Conservation (phyloP, 2,888 invertebrate species). For the Malthinus flaveolus region DNA sequence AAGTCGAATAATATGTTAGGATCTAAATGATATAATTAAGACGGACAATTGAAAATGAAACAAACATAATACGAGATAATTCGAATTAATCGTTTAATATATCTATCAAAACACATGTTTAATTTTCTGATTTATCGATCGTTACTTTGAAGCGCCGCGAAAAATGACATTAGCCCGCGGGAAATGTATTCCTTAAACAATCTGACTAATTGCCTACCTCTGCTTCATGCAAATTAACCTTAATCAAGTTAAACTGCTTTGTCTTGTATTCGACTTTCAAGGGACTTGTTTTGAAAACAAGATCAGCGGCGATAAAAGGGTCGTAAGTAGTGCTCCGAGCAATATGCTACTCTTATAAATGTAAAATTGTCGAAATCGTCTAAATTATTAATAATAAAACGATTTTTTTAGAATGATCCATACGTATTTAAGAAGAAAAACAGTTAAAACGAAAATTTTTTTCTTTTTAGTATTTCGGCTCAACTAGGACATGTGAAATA, state of each 20-base stretch:
- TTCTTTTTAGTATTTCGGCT: no score
- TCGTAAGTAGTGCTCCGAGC: constrained; percentile 18
- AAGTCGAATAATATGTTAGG: constrained; percentile 35
- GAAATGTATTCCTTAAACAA: constrained; percentile 37
- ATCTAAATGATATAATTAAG: constrained; percentile 35
- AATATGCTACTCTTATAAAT: constrained; percentile 22
- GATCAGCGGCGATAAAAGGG: constrained; percentile 28
- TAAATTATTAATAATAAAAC: background rate
- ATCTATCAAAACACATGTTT: constrained; percentile 24
- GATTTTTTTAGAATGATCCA: no score
- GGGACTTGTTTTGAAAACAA: constrained; percentile 26
- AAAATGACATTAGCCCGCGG: constrained; percentile 28
- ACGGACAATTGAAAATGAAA: constrained; percentile 34
- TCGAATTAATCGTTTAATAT: constrained; percentile 23
- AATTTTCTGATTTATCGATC: constrained; percentile 32
- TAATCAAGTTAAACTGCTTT: constrained; percentile 45
- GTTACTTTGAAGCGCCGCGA: constrained; percentile 14
- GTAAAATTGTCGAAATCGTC: constrained; percentile 17
- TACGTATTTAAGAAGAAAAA: no score
- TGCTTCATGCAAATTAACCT: constrained; percentile 44
- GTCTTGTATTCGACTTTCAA: constrained; percentile 37
- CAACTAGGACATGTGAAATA: no score
- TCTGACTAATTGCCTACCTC: constrained; percentile 45
- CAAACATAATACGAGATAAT: constrained; percentile 29
- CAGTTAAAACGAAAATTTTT: no score